Percentiles rank a stretch among this genome's conserved stretches.
These are phyloP conservation scores for Pachycephus smyrnensis DNA, from an alignment of 2,888 invertebrate genomes.

Conservation along the genomic window DNA sequence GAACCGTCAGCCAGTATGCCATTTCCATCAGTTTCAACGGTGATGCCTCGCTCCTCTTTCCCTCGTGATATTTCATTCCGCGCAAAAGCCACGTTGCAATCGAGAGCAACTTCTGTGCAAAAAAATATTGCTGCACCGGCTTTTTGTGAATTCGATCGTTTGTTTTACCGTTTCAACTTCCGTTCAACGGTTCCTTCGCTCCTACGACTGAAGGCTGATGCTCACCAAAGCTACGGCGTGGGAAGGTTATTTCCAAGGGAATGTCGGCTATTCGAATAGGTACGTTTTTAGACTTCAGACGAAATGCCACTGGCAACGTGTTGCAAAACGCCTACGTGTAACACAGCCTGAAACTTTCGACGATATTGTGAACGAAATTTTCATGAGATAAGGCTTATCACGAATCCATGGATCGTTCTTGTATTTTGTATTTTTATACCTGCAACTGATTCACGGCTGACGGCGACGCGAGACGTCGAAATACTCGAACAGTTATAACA, in stretches of 20 bases:
- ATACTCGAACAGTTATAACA: not conserved
- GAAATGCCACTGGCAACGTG: not conserved
- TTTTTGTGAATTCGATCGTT: not conserved
- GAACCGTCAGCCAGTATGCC: not conserved
- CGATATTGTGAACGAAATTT: not conserved
- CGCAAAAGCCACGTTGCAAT: not conserved
- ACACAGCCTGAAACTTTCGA: not conserved
- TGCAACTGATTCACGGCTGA: not conserved
- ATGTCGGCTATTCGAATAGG: conserved; percentile 31
- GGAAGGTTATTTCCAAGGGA: not conserved
- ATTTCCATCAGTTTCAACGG: not conserved
- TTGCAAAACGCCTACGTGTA: too few species aligned
- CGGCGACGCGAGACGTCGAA: not conserved
- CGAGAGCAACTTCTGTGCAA: not conserved
- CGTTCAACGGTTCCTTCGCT: too few species aligned
- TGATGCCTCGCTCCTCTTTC: not conserved
- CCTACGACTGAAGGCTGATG: not conserved
- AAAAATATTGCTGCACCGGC: not conserved
- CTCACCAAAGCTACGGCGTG: not conserved
- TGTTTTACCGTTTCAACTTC: not conserved
- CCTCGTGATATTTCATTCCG: not conserved
- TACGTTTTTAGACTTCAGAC: conserved; percentile 17
- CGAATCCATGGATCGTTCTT: not conserved
- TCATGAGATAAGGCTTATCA: not conserved
- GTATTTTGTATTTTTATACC: not conserved